Conservation (phyloP, 1,140 invertebrate species). For the Neodiprion virginianus region DNA sequence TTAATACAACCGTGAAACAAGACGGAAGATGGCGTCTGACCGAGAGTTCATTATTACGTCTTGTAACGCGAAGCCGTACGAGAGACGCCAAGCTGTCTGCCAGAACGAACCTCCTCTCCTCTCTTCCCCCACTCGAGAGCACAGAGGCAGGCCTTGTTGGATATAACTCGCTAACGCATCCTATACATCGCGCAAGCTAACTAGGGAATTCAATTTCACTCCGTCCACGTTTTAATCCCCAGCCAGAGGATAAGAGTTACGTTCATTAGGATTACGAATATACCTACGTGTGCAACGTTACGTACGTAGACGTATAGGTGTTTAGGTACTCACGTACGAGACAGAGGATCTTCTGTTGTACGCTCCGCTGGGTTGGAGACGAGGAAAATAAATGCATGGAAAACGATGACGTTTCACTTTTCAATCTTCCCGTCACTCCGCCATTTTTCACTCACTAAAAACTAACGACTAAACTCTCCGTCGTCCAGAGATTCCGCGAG, state of each 20-base stretch:
- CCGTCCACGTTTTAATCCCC: neutral
- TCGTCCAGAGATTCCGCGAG: too few relatives aligned
- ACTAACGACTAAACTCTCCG: too few relatives aligned
- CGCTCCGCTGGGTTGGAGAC: neutral
- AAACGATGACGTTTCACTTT: too few relatives aligned
- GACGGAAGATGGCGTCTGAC: conserved; percentile 6
- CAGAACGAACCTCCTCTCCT: conserved; percentile 49
- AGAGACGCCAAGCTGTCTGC: conserved; percentile 62
- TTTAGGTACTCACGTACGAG: neutral
- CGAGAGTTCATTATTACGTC: conserved; percentile 23
- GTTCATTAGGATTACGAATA: neutral
- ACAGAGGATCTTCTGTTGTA: neutral
- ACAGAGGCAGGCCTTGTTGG: neutral
- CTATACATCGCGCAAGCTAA: neutral
- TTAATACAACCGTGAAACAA: neutral
- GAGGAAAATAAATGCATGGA: too few relatives aligned
- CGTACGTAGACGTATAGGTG: too few relatives aligned
- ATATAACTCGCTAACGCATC: neutral
- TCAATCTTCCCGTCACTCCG: too few relatives aligned
- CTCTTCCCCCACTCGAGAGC: conserved; percentile 33
- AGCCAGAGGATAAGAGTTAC: neutral
- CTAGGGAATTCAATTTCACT: neutral
- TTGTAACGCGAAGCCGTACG: conserved; percentile 56
- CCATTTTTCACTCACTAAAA: too few relatives aligned
- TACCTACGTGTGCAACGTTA: neutral